Evolutionary conservation across 2,797 vertebrate genomes (phyloP), one percentile per base, ranked within the genome.

Genomic region (Clarias platycephalus): DNA sequence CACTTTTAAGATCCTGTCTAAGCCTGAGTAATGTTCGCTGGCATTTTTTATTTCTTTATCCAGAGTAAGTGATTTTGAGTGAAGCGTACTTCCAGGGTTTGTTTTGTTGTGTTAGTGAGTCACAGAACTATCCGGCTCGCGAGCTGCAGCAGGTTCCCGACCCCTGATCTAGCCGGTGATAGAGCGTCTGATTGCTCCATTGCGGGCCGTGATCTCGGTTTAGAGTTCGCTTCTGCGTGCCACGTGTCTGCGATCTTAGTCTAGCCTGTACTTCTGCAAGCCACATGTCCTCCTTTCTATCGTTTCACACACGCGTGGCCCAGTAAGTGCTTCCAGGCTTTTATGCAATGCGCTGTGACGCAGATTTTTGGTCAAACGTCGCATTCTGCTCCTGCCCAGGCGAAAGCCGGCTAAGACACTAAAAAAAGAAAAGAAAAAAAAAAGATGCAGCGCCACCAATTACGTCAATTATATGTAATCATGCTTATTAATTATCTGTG

Each of bases 401-500:
- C 70, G 22, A 88, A 87, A 86, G 80, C 71, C 84, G 85, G 64
- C 44, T 77, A 79, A 31, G 58, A 26, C 53, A 85, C 37, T 31
- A 8, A 63, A 49, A 44, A 44, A 12, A 3, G 2, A 44, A 44
- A 44, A 12, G 0, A 44, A 49, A 3, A 44, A 44, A 44, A 44
- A 84, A 53, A 12, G 18, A 86, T 87, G 83, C 83, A 55, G 10
- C 85, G 85, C 87, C 81, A 76, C 84, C 84, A 93, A 91, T 92
- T 91, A 89, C 80, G 80, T 89, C 91, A 90, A 94, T 94, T 94
- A 94, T 91, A 89, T 89, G 84, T 85, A 91, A 94, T 95, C 95
- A 94, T 91, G 89, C 90, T 83, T 87, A 92, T 94, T 95, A 94
- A 94, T 95, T 92, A 93, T 91, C 94, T 95, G 93, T 95, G 92